Evolutionary conservation across 2,888 invertebrate species (phyloP).

Genomic region (Phorcus lineatus): DNA sequence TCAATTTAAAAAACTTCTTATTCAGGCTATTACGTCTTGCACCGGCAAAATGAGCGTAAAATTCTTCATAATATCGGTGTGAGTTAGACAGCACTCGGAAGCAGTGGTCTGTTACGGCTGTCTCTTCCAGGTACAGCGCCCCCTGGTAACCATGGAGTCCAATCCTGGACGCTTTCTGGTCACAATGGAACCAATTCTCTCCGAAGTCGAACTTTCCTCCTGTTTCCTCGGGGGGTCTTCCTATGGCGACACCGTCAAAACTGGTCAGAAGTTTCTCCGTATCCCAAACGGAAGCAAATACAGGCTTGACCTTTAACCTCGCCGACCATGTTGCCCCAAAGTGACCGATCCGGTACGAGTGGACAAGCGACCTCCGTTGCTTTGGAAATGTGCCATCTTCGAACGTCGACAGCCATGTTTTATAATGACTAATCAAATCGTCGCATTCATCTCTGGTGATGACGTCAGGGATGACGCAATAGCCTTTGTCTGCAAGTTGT

Average conservation of each 20-base stretch:
- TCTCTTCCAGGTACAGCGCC: slow-evolving; percentile 56
- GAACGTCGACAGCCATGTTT: slow-evolving; percentile 39
- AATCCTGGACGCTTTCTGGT: slow-evolving; percentile 48
- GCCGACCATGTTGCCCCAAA: slow-evolving; percentile 51
- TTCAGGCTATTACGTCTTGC: slow-evolving; percentile 23
- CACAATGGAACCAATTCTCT: slow-evolving; percentile 52
- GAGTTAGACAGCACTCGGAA: slow-evolving; percentile 53
- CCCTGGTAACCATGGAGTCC: slow-evolving; percentile 64
- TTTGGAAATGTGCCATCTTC: slow-evolving; percentile 30
- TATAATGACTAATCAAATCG: slow-evolving; percentile 17
- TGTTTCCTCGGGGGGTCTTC: slow-evolving; percentile 54
- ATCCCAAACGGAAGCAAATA: slow-evolving; percentile 58
- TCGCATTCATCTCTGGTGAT: slow-evolving; percentile 36
- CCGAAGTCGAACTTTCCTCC: slow-evolving; percentile 25
- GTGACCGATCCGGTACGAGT: slow-evolving; percentile 50
- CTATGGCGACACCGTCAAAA: slow-evolving; percentile 60
- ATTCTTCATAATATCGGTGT: slow-evolving; percentile 47
- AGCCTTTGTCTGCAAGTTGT: slow-evolving; percentile 37
- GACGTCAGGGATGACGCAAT: slow-evolving; percentile 38
- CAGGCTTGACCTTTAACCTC: slow-evolving; percentile 46
- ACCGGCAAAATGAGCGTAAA: slow-evolving; percentile 35
- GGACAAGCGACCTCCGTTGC: slow-evolving; percentile 44
- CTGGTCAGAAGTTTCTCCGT: slow-evolving; percentile 62
- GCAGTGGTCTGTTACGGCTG: slow-evolving; percentile 51
- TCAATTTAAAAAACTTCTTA: slow-evolving; percentile 42